Evolutionary conservation across 2,113 vertebrate species (phyloP), one percentile per base, ranked within the genome.

Genomic region (Leptobrachium ailaonicum): DNA sequence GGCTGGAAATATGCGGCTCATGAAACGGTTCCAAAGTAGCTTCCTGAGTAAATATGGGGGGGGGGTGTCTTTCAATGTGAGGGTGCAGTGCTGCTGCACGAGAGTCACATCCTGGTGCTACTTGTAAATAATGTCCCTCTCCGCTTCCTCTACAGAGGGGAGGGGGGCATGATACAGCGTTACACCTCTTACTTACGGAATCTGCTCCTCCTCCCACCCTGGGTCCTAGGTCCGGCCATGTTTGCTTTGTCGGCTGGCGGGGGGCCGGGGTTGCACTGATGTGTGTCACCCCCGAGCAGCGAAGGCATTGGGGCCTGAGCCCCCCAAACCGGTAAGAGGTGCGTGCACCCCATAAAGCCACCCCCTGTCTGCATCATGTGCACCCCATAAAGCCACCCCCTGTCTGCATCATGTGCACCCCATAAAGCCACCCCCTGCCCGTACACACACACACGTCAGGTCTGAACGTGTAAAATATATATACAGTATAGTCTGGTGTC

Each of bases 141-240:
- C 6, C 4, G 54, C 42, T 11, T 70, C 41, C 4, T 53, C 41
- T 5, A 12, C 9, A n/a, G 44, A 32, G 20, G 20, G 70, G 70
- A 58, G 50, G 40, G 20, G 44, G 3, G 2, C 41, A 14, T 12
- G 4, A 71, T 13, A 12, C 67, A 40, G 13, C 14, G 40, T 7
- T 62, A 41, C 47, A 80, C 70, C 2, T 2, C 5, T 2, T 5
- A 58, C 77, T 80, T 80, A 71, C 71, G 62, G 58, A 1, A 12
- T 11, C 32, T 9, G 71, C 77, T 44, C 71, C 77, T 67, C 77
- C 77, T 45, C 70, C 71, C 20, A 70, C 77, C 77, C 77, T 73
- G 77, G 77, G 77, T 80, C 77, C 77, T 80, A 80, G 77, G 71
- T 40, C 77, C 71, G 77, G 77, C 43, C 66, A 80, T 80, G 77